Conservation (phyloP, 2,888 invertebrate species). For the Conops quadrifasciatus region DNA sequence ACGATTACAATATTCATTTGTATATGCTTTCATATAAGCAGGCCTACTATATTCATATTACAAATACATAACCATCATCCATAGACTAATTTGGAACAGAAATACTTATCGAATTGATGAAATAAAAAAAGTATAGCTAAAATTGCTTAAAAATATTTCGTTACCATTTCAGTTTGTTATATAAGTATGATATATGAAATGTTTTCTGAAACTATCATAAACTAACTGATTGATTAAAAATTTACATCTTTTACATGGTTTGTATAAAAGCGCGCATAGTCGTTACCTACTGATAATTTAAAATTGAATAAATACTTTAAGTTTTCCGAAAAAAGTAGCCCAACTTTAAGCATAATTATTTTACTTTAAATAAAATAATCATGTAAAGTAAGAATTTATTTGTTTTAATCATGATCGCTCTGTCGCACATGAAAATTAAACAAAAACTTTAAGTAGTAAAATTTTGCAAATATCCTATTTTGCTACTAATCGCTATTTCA, state of each 20-base stretch:
- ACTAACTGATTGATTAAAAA: slow-evolving; percentile 1
- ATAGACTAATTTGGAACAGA: too few relatives aligned
- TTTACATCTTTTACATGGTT: background rate
- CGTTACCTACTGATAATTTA: slow-evolving; percentile 35
- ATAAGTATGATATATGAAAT: background rate
- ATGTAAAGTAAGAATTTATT: slow-evolving; percentile 51
- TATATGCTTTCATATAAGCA: slow-evolving; percentile 2
- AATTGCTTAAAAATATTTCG: background rate
- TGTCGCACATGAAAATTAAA: slow-evolving; percentile 7
- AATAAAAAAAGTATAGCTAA: background rate
- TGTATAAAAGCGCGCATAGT: slow-evolving; percentile 4
- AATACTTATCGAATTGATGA: too few relatives aligned
- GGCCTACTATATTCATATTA: background rate
- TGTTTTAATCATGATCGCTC: background rate
- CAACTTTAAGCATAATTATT: slow-evolving; percentile 56
- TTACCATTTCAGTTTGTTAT: too few relatives aligned
- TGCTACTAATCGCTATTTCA: background rate
- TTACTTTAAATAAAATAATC: slow-evolving; percentile 54
- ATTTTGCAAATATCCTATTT: slow-evolving; percentile 12
- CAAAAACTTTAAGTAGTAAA: slow-evolving; percentile 21
- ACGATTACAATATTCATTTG: background rate
- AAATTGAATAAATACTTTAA: slow-evolving; percentile 6
- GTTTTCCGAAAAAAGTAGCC: slow-evolving; percentile 16
- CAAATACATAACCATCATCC: too few relatives aligned
- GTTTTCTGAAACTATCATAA: slow-evolving; percentile 9